These are phyloP conservation scores for Ligdia adustata DNA, from an alignment of 2,888 invertebrate species.

Conservation along the genomic window DNA sequence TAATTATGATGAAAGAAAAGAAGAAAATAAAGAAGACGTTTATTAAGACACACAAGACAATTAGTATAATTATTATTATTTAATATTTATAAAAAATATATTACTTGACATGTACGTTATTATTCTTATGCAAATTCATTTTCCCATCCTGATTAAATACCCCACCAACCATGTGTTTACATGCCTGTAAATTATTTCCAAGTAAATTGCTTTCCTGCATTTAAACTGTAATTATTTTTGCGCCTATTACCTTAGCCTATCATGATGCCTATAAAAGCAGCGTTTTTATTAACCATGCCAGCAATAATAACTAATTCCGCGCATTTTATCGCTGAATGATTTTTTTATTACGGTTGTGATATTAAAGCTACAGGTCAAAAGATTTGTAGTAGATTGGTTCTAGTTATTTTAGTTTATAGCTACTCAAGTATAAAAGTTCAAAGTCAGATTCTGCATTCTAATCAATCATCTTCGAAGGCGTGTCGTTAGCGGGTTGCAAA, in stretches of 20 bases:
- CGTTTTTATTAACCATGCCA: too few relatives aligned
- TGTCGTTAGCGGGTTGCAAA: constrained; percentile 51
- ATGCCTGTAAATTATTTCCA: constrained; percentile 8
- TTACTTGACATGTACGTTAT: not conserved
- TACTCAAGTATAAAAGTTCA: too few relatives aligned
- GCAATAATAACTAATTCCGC: too few relatives aligned
- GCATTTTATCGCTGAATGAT: too few relatives aligned
- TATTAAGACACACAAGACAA: too few relatives aligned
- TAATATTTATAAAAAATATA: too few relatives aligned
- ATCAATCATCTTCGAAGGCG: constrained; percentile 50
- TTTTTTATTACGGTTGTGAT: too few relatives aligned
- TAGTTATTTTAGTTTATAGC: not conserved
- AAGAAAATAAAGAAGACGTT: too few relatives aligned
- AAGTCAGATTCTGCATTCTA: constrained; percentile 53
- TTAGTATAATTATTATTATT: too few relatives aligned
- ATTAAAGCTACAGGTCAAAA: too few relatives aligned
- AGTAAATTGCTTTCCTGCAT: constrained; percentile 12
- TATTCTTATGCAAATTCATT: constrained; percentile 3
- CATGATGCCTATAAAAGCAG: too few relatives aligned
- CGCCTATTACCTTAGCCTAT: constrained; percentile 6
- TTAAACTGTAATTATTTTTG: constrained; percentile 9
- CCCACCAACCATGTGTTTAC: constrained; percentile 7
- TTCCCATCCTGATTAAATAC: constrained; percentile 1
- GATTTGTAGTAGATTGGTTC: not conserved
- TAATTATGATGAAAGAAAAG: too few relatives aligned